Percentiles rank a stretch among this genome's conserved stretches.
Conservation (phyloP, 2,888 invertebrate genomes). For the Tenthredo distinguenda region DNA sequence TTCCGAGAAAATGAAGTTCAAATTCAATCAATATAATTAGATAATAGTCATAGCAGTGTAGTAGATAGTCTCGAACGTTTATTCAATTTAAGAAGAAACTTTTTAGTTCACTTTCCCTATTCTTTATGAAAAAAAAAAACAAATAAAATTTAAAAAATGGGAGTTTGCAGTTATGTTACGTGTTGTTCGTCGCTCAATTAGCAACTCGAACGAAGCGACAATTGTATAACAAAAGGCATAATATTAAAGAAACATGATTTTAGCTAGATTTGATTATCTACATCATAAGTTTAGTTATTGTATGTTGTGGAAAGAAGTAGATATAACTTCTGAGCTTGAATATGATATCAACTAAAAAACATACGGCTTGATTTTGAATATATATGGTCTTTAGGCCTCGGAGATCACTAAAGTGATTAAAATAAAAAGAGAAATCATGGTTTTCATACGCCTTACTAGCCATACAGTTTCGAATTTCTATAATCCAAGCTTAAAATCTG, state of each 20-base stretch:
- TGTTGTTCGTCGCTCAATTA: not conserved
- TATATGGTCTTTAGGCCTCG: not conserved
- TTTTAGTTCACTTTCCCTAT: not conserved
- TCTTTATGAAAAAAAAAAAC: not conserved
- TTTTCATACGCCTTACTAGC: not conserved
- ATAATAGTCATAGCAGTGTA: no score
- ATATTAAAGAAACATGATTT: not conserved
- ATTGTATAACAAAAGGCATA: not conserved
- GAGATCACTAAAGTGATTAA: not conserved
- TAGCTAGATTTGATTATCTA: not conserved
- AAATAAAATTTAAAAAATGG: not conserved
- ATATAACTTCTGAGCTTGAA: not conserved
- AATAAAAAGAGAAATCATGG: not conserved
- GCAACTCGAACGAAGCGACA: not conserved
- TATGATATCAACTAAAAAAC: not conserved
- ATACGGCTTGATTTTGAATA: not conserved
- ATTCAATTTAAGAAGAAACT: not conserved
- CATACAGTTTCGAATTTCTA: not conserved
- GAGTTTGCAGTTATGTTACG: no score
- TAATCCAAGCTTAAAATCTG: not conserved
- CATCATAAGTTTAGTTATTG: not conserved
- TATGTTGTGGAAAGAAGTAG: not conserved
- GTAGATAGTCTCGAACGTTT: not conserved
- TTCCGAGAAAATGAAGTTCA: not conserved
- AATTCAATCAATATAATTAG: not conserved